These are phyloP conservation scores for Cynopterus brachyotis DNA, from an alignment of 2,113 vertebrate species.

Conservation along the genomic window DNA sequence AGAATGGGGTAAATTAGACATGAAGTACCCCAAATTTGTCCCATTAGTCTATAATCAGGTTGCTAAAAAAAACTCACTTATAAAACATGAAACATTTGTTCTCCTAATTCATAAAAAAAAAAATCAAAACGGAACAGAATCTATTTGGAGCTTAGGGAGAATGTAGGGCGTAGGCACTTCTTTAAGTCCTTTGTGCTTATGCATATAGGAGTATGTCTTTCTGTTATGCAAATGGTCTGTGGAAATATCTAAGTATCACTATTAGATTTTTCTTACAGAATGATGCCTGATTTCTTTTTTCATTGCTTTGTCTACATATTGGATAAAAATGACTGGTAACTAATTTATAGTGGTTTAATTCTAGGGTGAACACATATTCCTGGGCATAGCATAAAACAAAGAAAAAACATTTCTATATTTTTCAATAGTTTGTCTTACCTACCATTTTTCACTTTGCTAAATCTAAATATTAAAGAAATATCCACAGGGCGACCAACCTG, in stretches of 20 bases:
- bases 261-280: background rate
- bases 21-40: background rate
- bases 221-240: background rate
- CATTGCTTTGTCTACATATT: background rate
- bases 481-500: background rate
- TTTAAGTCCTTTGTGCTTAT: background rate
- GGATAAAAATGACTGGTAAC: background rate
- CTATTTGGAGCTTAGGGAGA: background rate
- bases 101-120: background rate
- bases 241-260: background rate
- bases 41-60: background rate
- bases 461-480: background rate
- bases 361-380: background rate
- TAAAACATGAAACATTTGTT: background rate
- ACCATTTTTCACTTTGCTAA: background rate
- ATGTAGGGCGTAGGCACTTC: background rate
- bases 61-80: background rate
- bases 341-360: background rate
- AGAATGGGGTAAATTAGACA: background rate
- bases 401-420: background rate
- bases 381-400: background rate
- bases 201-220: background rate
- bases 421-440: background rate
- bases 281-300: background rate
- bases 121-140: background rate